Evolutionary conservation across 1,140 invertebrate genomes (phyloP), one percentile per base, ranked within the genome.

Genomic region (Camponotus pennsylvanicus): DNA sequence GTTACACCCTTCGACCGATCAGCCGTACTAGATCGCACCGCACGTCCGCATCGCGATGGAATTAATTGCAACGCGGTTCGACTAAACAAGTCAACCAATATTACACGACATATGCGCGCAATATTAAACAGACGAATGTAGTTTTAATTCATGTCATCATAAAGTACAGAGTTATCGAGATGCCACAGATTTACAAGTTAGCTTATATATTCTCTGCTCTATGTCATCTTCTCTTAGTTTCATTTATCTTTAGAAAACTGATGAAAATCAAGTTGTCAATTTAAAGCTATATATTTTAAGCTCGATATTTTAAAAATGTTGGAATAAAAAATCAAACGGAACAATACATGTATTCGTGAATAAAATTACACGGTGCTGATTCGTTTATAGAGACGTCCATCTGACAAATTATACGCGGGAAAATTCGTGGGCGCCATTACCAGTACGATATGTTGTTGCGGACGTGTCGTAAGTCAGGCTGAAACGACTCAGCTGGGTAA

Each of bases 1-100:
- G 83, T 77, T 77, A 66, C 40, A 85, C 75, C 83, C 75, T 78
- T 79, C 75, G 63, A 42, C 34, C 76, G 49, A 69, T 79, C 73
- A 79, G 52, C 64, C 64, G 45, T 69, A 40, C 40, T 61, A 83
- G 61, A 70, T 59, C 52, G 64, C 40, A 45, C 27, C 40, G 15
- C 78, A 59, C 61, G 64, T 85, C 32, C 59, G 73, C 45, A 55
- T 85, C 61, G 75, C 52, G 27, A 55, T 61, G 59, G 55, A 78
- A 78, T 79, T 85, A 85, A 85, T 78, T 76, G 45, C 73, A 57
- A 66, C 21, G 75, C 61, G 71, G 52, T 40, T 55, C 42, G 4
- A 42, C 73, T 52, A 64, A 77, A 64, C 49, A 57, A 77, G 18
- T 52, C 37, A 11, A 49, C 40, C 59, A 3, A 13, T 8, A 40